Evolutionary conservation across 1,140 invertebrate genomes (phyloP), one percentile per base, ranked within the genome.

Genomic region (Trichonephila inaurata): DNA sequence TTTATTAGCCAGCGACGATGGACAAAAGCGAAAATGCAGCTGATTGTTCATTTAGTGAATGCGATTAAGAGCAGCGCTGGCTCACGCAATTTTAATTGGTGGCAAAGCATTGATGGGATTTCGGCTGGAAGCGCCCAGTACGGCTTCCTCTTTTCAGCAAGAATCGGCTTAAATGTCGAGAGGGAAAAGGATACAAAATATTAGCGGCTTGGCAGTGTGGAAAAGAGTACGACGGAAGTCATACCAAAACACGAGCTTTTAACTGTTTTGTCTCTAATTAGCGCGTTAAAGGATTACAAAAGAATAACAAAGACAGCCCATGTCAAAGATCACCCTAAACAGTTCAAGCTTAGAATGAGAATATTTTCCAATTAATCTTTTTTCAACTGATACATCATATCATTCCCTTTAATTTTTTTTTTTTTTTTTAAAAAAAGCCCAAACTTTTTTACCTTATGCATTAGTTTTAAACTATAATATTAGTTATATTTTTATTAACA

Each of bases 11-110:
- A 18, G 83, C 24, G 28, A 18, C 14, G 72, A 44, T 77, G 83
- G 83, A 85, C 83, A 85, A 85, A 58, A 85, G 58, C 44, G 83
- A 61, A 85, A 61, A 58, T 60, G 51, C 16, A 77, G 72, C 33
- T 77, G 72, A 85, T 85, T 85, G 83, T 60, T 51, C 83, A 85
- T 85, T 85, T 85, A 85, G 83, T 85, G 83, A 61, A 85, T 85
- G 83, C 83, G 83, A 85, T 85, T 85, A 85, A 85, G 83, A 58
- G 83, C 44, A n/a, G 83, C 21, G 83, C 58, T 58, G 83, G 83
- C 85, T 64, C 58, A 60, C 64, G 64, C 62, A 40, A 77, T 72
- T 89, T 77, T 89, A 89, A 89, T 89, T 69, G 88, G 88, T 89
- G 88, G 69, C 44, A 19, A 51, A 51, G 64, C 62, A 72, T 89